These are phyloP conservation scores for Drosophila teissieri DNA, from an alignment of 1,140 invertebrate genomes.

Conservation along the genomic window DNA sequence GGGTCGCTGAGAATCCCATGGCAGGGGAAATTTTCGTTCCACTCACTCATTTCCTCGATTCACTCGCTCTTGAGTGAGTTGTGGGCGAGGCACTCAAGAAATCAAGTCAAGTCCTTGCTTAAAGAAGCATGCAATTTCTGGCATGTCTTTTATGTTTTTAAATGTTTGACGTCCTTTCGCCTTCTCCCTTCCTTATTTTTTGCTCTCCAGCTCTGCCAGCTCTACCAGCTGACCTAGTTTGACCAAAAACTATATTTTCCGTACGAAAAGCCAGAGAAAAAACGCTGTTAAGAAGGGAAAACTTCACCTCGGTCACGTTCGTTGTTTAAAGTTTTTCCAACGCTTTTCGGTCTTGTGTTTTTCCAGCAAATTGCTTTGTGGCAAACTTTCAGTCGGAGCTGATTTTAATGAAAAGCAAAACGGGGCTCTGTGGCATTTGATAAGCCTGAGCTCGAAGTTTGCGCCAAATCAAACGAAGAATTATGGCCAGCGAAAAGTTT, in stretches of 20 bases:
- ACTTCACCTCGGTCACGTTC: slow-evolving; percentile 71
- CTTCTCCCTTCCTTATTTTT: not conserved
- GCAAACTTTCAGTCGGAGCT: slow-evolving; percentile 33
- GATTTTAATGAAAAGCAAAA: slow-evolving; percentile 53
- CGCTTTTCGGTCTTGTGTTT: slow-evolving; percentile 28
- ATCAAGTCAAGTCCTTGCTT: slow-evolving; percentile 53
- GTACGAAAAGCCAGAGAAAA: not conserved
- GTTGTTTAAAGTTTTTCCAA: slow-evolving; percentile 60
- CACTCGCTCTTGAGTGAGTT: slow-evolving; percentile 23
- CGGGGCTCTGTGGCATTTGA: slow-evolving; percentile 18
- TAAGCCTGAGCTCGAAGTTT: slow-evolving; percentile 38
- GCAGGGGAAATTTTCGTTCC: slow-evolving; percentile 22
- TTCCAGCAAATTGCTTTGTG: slow-evolving; percentile 42
- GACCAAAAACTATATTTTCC: slow-evolving; percentile 23
- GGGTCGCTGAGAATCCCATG: slow-evolving; percentile 26
- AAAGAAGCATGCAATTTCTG: slow-evolving; percentile 61
- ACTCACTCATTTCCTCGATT: slow-evolving; percentile 1
- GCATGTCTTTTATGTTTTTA: slow-evolving; percentile 57
- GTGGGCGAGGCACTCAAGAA: slow-evolving; percentile 12
- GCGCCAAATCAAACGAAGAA: slow-evolving; percentile 23
- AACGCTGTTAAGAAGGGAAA: slow-evolving; percentile 35
- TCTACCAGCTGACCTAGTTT: slow-evolving; percentile 56
- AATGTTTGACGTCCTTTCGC: slow-evolving; percentile 58
- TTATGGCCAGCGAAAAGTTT: slow-evolving; percentile 38
- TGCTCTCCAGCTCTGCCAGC: slow-evolving; percentile 11